Evolutionary conservation across 2,113 vertebrate species (phyloP), one percentile per base, ranked within the genome.

Genomic region (Otocyon megalotis): DNA sequence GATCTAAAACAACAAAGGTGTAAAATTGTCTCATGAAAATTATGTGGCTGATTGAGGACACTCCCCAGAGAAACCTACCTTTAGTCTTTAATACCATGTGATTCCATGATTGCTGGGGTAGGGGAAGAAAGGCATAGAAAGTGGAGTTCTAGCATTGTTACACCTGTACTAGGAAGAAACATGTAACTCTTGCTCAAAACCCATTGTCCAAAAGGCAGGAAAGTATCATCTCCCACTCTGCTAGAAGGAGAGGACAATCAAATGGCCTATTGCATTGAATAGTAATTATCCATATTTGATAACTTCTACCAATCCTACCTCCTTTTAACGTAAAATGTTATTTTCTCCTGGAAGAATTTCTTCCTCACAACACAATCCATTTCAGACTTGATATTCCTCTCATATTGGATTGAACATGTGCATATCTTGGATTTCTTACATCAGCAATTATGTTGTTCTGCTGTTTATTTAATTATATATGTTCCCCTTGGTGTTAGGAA

Each of bases 351-450:
- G 24, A 95, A 69, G 7, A 0, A 48, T 32, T 79, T 91, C 60
- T 54, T 8, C n/a, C 3, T 2, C 3, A n/a, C 19, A n/a, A 19
- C 26, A 43, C 63, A 80, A 0, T 0, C 15, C 32, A 63, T 32
- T 92, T 12, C 28, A 87, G 5, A 54, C 43, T 60, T 54, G 3
- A 72, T 71, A 71, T 6, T 15, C 16, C 7, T 67, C 20, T 77
- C 14, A 48, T n/a, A 37, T 63, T 53, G 72, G 65, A 72, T 11
- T 65, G 2, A 8, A 3, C 43, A 43, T 43, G 7, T 20, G 5
- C 6, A 53, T 37, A 69, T 1, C 15, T 43, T 37, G 16, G 14
- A 74, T 76, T 14, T 50, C 43, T 92, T 54, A 82, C 0, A 35
- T 76, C 8, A 96, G 16, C 16, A 65, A 8, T 82, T 74, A 56